Conservation (phyloP, 2,113 vertebrate genomes). For the Herpailurus yagouaroundi region DNA sequence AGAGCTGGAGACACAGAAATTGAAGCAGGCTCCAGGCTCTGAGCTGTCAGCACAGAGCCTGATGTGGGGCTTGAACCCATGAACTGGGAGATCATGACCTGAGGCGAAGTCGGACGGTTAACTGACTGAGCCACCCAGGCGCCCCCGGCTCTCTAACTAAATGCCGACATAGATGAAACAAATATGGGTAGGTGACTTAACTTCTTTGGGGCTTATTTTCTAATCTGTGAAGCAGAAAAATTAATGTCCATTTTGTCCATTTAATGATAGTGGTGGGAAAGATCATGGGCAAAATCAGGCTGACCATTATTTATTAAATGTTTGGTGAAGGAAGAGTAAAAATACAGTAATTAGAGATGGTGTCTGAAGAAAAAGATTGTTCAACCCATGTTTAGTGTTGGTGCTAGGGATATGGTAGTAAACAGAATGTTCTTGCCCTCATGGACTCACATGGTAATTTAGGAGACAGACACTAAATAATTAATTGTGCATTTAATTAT, state of each 20-base stretch:
- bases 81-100: too few relatives aligned
- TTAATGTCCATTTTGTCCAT: not conserved
- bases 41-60: too few relatives aligned
- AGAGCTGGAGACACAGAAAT: too few relatives aligned
- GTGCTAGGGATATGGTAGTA: not conserved
- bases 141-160: not conserved
- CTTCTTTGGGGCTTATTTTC: not conserved
- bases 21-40: too few relatives aligned
- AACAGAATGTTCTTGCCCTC: slow-evolving; percentile 35
- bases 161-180: not conserved
- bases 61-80: too few relatives aligned
- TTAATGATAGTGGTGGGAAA: not conserved
- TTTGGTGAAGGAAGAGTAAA: slow-evolving; percentile 19
- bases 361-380: not conserved
- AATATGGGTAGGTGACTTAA: not conserved
- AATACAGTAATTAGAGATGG: not conserved
- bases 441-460: slow-evolving; percentile 3
- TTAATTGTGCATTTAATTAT: slow-evolving; percentile 47
- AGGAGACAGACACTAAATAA: slow-evolving; percentile 53
- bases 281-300: not conserved
- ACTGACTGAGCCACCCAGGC: too few relatives aligned
- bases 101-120: too few relatives aligned
- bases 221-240: slow-evolving; percentile 13
- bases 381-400: not conserved
- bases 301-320: not conserved